Evolutionary conservation across 2,797 vertebrate genomes (phyloP), one percentile per base, ranked within the genome.

Genomic region (Acanthopagrus latus): DNA sequence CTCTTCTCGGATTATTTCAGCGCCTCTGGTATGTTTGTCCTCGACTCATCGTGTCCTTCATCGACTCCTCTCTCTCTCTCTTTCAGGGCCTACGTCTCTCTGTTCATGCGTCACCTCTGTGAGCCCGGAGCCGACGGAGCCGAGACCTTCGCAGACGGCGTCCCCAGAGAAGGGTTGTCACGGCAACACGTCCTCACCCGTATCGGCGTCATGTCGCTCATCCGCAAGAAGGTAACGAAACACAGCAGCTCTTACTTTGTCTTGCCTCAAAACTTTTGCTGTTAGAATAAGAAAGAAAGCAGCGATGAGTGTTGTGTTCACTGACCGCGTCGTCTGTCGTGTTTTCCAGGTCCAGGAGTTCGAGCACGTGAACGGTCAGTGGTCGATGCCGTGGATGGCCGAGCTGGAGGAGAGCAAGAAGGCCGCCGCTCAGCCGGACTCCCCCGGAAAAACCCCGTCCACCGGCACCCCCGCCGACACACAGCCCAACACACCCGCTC

Each of bases 351-450:
- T 99, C n/a, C 98, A 99, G 89, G 98, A 99, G 86, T 99, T 99
- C 70, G 98, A 99, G 84, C 97, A 99, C 0, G 98, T 99, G 16
- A 99, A 99, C 0, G 98, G 98, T 5, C 97, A 97, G 82, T 99
- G 98, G 98, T 99, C 98, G 70, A 97, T 99, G 97, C 98, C 98
- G 18, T 98, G 98, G 93, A 96, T 99, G 87, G 97, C 97, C 46
- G 95, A 96, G 89, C 91, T 95, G 73, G 95, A 98, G 82, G 98
- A 99, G 85, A 98, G 95, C 90, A 99, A 98, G 89, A 96, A 97
- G 75, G 93, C 96, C 0, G 95, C 95, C 11, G 96, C 90, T 54
- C 94, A 90, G 25, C 95, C 94, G 0, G 95, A 95, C 0, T 95
- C 95, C 0, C 92, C 97, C 46, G 84, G 96, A 82, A 92, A 99